Evolutionary conservation across 2,888 invertebrate species (phyloP).

Genomic region (Isoperla grammatica): DNA sequence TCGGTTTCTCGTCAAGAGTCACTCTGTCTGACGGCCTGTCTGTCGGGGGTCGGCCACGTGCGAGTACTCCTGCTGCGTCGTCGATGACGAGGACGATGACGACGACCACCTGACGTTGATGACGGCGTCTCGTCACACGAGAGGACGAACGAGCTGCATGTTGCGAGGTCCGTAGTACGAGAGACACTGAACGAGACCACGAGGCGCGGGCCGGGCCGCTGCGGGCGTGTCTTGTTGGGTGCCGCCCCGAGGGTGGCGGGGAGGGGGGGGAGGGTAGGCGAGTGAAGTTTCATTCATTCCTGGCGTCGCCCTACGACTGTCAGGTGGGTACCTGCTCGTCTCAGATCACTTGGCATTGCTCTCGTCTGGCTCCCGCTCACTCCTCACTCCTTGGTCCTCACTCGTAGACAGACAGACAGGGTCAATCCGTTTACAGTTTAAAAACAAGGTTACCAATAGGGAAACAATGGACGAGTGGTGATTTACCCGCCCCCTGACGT

Average conservation of each 20-base stretch:
- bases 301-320: neutral
- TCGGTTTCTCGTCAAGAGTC: neutral
- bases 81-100: neutral
- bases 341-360: too few species aligned
- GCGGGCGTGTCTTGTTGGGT: slow-evolving; percentile 17
- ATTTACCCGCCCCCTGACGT: too few species aligned
- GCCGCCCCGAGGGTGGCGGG: neutral
- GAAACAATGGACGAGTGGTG: too few species aligned
- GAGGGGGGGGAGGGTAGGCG: slow-evolving; percentile 2
- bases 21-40: too few species aligned
- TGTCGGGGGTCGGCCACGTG: neutral
- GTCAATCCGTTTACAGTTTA: too few species aligned
- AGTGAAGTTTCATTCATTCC: slow-evolving; percentile 23
- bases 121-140: too few species aligned
- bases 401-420: too few species aligned
- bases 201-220: slow-evolving; percentile 8
- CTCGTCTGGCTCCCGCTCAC: too few species aligned
- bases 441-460: too few species aligned
- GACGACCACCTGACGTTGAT: too few species aligned
- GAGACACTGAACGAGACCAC: slow-evolving; percentile 8
- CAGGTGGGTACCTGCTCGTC: neutral
- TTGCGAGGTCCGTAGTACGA: neutral
- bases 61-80: neutral
- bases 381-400: too few species aligned
- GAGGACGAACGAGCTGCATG: neutral